A percentile compares a stretch with the other conserved stretches of the same genome.
Evolutionary conservation across 2,797 vertebrate species (phyloP).

Genomic region (Eurystomus glaucurus): DNA sequence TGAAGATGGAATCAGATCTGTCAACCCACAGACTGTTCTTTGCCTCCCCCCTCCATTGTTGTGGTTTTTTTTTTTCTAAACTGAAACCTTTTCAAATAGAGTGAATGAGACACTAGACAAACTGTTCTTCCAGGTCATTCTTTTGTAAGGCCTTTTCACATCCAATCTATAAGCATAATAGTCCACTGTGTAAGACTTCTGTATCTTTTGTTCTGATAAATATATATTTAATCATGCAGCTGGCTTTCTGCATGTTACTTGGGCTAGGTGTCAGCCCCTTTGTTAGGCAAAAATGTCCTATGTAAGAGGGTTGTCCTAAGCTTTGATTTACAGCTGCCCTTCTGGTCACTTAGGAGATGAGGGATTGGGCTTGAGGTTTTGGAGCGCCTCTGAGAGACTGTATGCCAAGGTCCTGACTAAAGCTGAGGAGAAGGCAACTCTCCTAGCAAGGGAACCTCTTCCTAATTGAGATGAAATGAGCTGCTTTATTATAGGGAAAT

Average conservation of each 20-base stretch:
- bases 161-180: neutral
- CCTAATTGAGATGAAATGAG: neutral
- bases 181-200: neutral
- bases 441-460: neutral
- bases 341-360: neutral
- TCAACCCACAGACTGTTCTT: accelerated
- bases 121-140: accelerated
- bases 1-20: neutral
- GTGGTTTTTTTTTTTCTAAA: neutral
- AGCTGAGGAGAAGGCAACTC: neutral
- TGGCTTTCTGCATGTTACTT: neutral
- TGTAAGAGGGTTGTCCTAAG: neutral
- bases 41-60: too few relatives aligned
- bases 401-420: neutral
- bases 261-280: neutral
- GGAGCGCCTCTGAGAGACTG: neutral
- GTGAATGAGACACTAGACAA: neutral
- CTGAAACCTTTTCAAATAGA: neutral
- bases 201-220: neutral
- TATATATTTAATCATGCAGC: accelerated
- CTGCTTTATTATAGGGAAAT: neutral
- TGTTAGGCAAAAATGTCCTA: accelerated
- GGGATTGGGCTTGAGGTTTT: neutral
- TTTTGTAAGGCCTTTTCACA: neutral
- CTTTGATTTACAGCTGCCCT: neutral